These are phyloP conservation scores for Muscicapa adusta DNA, from an alignment of 2,113 vertebrate species.

Conservation along the genomic window DNA sequence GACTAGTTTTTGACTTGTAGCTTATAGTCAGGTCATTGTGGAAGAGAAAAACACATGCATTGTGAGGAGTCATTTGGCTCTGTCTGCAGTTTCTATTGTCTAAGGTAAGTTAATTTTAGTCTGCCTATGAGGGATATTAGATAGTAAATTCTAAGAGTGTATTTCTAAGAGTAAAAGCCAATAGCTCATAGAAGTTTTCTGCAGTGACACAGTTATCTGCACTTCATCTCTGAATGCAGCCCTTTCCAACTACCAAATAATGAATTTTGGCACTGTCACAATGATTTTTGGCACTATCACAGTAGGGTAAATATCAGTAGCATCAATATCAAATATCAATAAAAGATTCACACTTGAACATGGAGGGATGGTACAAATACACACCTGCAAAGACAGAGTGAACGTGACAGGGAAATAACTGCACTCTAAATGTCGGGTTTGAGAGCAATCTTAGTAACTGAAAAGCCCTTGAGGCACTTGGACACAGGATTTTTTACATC, in stretches of 20 bases:
- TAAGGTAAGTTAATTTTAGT: not conserved
- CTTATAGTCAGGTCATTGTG: not conserved
- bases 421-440: not conserved
- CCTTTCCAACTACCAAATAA: not conserved
- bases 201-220: not conserved
- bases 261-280: not conserved
- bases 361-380: not conserved
- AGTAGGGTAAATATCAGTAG: not conserved
- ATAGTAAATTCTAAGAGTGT: not conserved
- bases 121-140: not conserved
- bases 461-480: not conserved
- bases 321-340: not conserved
- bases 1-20: not conserved
- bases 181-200: not conserved
- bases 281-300: not conserved
- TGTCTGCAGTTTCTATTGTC: not conserved
- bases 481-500: not conserved
- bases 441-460: not conserved
- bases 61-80: not conserved
- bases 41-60: not conserved
- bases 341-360: rapidly evolving
- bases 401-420: not conserved
- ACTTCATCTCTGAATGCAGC: not conserved
- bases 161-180: not conserved
- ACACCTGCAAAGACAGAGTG: not conserved